Percentiles rank a stretch among this genome's conserved stretches.
Evolutionary conservation across 2,888 invertebrate species (phyloP).

Genomic region (Polylopha cassiicola): DNA sequence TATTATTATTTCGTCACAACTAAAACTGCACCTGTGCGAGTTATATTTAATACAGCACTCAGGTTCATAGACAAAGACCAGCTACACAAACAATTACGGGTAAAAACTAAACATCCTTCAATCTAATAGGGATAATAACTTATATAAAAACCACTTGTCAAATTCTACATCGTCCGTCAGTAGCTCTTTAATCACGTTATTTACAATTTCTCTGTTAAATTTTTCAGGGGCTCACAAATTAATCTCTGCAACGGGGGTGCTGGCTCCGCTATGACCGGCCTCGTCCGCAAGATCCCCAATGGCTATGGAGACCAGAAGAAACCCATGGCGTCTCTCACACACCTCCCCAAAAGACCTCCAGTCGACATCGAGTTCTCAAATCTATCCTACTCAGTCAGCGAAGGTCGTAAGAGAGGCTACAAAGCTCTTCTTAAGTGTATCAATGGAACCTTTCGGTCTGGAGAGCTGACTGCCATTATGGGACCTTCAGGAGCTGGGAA

Average conservation of each 20-base stretch:
- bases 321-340: conserved; percentile 85
- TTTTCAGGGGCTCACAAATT: conserved; percentile 83
- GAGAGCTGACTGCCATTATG: conserved; percentile 97
- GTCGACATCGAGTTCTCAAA: conserved; percentile 94
- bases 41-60: too few species aligned
- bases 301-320: conserved; percentile 83
- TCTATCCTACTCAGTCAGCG: conserved; percentile 92
- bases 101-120: too few species aligned
- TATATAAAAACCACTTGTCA: too few species aligned
- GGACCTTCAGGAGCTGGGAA: conserved; percentile 91
- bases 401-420: conserved; percentile 86
- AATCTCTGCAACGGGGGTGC: conserved; percentile 84
- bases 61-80: too few species aligned
- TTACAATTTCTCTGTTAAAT: conserved; percentile 8
- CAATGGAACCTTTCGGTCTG: conserved; percentile 91
- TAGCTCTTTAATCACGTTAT: neutral
- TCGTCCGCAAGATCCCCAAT: conserved; percentile 85
- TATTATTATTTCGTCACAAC: too few species aligned
- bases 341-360: conserved; percentile 90
- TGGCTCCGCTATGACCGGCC: conserved; percentile 62
- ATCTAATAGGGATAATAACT: too few species aligned
- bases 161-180: too few species aligned
- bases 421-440: conserved; percentile 93
- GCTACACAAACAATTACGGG: too few species aligned
- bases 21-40: too few species aligned